Conservation (phyloP, 1,140 invertebrate species). For the Pantala flavescens region DNA sequence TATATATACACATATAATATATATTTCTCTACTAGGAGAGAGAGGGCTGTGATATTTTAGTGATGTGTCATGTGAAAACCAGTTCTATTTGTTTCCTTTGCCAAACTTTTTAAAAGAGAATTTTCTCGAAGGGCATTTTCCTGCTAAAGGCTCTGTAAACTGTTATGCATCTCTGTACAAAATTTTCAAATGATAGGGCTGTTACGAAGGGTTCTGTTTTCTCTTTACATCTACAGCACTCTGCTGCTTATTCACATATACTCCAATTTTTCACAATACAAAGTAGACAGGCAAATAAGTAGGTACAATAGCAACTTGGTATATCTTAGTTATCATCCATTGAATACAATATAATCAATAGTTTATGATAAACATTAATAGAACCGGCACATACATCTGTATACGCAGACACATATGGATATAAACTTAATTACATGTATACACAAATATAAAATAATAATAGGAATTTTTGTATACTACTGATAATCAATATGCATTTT, state of each 20-base stretch:
- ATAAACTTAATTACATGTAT: constrained; percentile 8
- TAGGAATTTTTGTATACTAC: constrained; percentile 3
- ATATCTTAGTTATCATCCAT: constrained; percentile 4
- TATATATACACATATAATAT: constrained; percentile 9
- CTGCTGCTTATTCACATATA: constrained; percentile 1
- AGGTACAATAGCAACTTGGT: neutral
- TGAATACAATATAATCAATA: neutral
- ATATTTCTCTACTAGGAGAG: constrained; percentile 9
- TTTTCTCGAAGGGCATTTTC: neutral
- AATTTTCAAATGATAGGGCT: constrained; percentile 4
- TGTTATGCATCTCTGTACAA: constrained; percentile 9
- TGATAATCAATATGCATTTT: neutral
- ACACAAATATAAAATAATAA: neutral
- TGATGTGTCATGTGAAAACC: constrained; percentile 5
- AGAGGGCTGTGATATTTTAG: constrained; percentile 9
- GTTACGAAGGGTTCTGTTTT: neutral
- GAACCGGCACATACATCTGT: constrained; percentile 2
- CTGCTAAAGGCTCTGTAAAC: constrained; percentile 8
- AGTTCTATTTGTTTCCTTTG: neutral
- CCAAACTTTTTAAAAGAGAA: neutral
- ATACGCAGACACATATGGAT: constrained; percentile 5
- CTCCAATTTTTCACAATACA: constrained; percentile 6
- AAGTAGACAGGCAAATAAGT: constrained; percentile 4
- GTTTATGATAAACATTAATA: neutral
- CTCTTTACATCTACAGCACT: neutral